phyloP scores from a whole-genome alignment of 2,797 vertebrate genomes.

The Halcyon smyrnensis region DNA sequence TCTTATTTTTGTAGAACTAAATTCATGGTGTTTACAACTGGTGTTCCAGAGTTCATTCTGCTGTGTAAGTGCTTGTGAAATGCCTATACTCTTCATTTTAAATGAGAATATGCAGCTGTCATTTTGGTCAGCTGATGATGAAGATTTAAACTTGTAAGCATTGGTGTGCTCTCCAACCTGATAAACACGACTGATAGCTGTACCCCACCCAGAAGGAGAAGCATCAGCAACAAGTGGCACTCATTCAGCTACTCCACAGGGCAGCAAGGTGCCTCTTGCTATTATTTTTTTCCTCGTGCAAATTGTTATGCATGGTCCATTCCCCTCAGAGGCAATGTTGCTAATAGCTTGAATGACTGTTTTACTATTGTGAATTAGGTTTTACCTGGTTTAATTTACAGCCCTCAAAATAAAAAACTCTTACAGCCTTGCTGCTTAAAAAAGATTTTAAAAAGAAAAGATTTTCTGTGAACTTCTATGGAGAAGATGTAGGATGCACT shows the following conservation, averaged over 20 bases:
- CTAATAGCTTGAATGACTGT: neutral
- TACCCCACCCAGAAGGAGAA: slow-evolving; percentile 1
- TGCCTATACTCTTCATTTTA: neutral
- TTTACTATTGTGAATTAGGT: neutral
- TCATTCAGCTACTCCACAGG: neutral
- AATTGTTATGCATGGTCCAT: neutral
- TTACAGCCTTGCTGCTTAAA: neutral
- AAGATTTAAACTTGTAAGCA: slow-evolving; percentile 8
- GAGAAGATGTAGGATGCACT: neutral
- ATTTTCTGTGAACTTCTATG: neutral
- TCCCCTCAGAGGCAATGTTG: neutral
- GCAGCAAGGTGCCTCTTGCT: neutral
- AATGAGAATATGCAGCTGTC: neutral
- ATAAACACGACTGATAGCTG: neutral
- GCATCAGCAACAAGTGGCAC: slow-evolving; percentile 14
- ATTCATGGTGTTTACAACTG: neutral
- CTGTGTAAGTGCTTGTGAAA: slow-evolving; percentile 14
- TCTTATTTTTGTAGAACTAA: neutral
- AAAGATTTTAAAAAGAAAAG: neutral
- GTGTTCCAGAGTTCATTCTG: neutral
- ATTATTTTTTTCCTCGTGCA: neutral
- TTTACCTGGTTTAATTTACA: neutral
- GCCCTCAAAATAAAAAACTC: neutral
- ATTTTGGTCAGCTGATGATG: slow-evolving; percentile 24
- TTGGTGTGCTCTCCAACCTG: neutral